These are phyloP conservation scores for Conomelus anceps DNA, from an alignment of 2,888 invertebrate genomes.

Conservation along the genomic window DNA sequence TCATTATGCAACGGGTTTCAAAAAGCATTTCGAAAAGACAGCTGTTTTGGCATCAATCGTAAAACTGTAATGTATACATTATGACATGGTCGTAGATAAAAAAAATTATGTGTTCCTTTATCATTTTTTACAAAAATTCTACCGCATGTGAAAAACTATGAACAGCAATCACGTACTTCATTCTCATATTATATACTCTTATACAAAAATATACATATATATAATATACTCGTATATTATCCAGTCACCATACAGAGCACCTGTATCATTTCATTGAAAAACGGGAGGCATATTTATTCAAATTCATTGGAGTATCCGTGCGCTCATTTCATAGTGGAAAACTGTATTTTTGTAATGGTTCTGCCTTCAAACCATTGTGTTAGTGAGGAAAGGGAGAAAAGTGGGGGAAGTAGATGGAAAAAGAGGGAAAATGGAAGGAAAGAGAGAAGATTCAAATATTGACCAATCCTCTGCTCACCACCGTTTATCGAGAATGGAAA, in stretches of 20 bases:
- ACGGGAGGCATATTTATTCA: background rate
- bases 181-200: no score
- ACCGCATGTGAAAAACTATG: no score
- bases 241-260: background rate
- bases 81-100: no score
- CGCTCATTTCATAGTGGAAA: background rate
- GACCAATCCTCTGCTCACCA: background rate
- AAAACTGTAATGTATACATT: no score
- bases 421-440: slow-evolving; percentile 15
- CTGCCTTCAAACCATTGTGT: background rate
- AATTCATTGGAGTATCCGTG: background rate
- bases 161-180: no score
- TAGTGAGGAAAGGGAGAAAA: background rate
- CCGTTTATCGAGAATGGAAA: background rate
- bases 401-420: slow-evolving; percentile 9
- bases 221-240: background rate
- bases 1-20: no score
- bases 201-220: no score
- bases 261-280: background rate
- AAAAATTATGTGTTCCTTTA: no score
- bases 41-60: no score
- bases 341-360: background rate
- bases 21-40: no score
- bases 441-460: slow-evolving; percentile 18
- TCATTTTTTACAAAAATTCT: no score